Base-by-base conservation (phyloP, 2,888 invertebrate species). In the Hirtodrosophila confusa region DNA sequence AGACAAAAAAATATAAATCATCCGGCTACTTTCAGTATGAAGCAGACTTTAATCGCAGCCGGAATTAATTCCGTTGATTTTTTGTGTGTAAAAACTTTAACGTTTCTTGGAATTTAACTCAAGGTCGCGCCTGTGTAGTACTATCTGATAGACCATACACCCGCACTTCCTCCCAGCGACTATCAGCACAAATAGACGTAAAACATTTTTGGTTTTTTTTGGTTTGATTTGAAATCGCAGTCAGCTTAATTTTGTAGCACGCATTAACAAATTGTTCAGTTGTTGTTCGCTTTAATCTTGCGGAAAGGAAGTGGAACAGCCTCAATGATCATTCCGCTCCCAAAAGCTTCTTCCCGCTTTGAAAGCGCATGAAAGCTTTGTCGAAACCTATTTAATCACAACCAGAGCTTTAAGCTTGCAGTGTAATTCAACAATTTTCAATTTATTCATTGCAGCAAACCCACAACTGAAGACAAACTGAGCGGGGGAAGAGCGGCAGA, bases 1-100 rank as follows among this genome's bases (percentile, higher is more conserved):
- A 17, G 2, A 2, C 1, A 17, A 17, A 64, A 29, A 62, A n/a
- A 23, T 31, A 37, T 45, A 66, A 50, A 50, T 41, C 17, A 17
- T 37, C 6, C 40, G 24, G 75, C 75, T 69, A 69, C 33, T 11
- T 29, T 11, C 27, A 35, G 8, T 36, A 17, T 36, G 45, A 54
- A 41, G 56, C 57, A 51, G 1, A 51, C 27, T 75, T 70, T 70
- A 71, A 71, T 75, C 63, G 40, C 29, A 12, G 11, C 12, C 43
- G 35, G 50, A 71, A 50, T 58, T 54, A 7, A 35, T 24, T 61
- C 36, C 48, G 35, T 69, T 53, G 43, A 48, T 31, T 48, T 27
- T 27, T 27, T 27, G n/a, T 27, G 6, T 27, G n/a, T 10, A 40
- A 49, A 33, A 45, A 8, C 11, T n/a, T n/a, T n/a, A n/a, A n/a